phyloP scores from a whole-genome alignment of 2,113 vertebrate genomes.

The Cyprinus carpio region DNA sequence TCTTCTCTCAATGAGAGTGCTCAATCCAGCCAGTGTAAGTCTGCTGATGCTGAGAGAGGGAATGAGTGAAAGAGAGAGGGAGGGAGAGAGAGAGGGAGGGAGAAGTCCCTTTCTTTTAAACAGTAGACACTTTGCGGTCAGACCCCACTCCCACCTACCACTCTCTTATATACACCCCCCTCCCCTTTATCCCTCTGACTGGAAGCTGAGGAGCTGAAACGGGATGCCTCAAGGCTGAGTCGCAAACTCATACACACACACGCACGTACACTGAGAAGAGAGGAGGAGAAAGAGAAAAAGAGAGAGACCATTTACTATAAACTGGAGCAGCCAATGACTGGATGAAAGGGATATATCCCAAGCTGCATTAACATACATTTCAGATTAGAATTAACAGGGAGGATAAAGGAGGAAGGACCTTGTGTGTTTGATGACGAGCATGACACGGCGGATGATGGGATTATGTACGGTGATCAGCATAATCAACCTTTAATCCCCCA shows the following conservation, averaged over 20 bases:
- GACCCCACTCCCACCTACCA: conserved; percentile 69
- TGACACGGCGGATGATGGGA: conserved; percentile 55
- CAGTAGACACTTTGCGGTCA: conserved; percentile 79
- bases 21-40: conserved; percentile 58
- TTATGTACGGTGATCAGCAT: conserved; percentile 56
- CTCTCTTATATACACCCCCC: conserved; percentile 55
- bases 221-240: conserved; percentile 76
- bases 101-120: conserved; percentile 78
- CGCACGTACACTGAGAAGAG: not conserved
- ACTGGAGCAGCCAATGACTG: conserved; percentile 71
- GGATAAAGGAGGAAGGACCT: conserved; percentile 47
- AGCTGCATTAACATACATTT: conserved; percentile 73
- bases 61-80: conserved; percentile 55
- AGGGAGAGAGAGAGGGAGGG: conserved; percentile 64
- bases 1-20: conserved; percentile 57
- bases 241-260: conserved; percentile 10
- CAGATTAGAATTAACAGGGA: conserved; percentile 62
- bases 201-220: conserved; percentile 77
- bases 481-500: conserved; percentile 54
- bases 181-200: conserved; percentile 70
- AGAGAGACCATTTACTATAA: conserved; percentile 70
- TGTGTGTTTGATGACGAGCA: conserved; percentile 49
- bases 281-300: conserved; percentile 39
- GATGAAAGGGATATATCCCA: conserved; percentile 66
- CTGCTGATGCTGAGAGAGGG: conserved; percentile 63